phyloP scores from a whole-genome alignment of 2,888 invertebrate species.

The Sclerodermus sp. region DNA sequence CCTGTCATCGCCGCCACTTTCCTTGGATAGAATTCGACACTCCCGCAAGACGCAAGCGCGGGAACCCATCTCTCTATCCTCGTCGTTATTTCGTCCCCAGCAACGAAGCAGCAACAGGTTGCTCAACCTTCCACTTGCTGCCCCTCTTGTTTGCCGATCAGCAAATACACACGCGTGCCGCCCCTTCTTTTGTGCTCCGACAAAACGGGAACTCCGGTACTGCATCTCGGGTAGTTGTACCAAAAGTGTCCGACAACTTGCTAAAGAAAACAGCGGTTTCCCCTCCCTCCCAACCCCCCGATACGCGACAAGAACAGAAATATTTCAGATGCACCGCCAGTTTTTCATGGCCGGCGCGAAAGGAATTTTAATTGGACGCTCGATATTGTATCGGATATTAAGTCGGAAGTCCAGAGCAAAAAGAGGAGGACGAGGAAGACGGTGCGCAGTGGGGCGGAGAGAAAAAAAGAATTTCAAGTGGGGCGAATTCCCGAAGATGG shows the following conservation, averaged over 20 bases:
- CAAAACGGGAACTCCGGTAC: not conserved
- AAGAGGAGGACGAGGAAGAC: too few relatives aligned
- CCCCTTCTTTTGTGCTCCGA: not conserved
- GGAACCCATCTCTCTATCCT: not conserved
- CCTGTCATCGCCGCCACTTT: too few relatives aligned
- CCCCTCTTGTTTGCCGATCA: constrained; percentile 41
- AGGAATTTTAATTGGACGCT: not conserved
- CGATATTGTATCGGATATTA: too few relatives aligned
- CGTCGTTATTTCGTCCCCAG: constrained; percentile 26
- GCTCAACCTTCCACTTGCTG: constrained; percentile 48
- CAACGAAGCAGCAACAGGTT: constrained; percentile 47
- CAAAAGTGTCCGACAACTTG: constrained; percentile 29
- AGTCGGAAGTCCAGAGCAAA: constrained; percentile 15
- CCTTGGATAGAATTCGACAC: too few relatives aligned
- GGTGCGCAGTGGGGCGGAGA: too few relatives aligned
- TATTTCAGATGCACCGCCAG: not conserved
- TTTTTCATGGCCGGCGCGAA: constrained; percentile 14
- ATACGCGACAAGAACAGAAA: not conserved
- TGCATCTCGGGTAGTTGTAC: constrained; percentile 25
- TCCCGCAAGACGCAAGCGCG: too few relatives aligned
- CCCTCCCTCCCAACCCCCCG: not conserved
- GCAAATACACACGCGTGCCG: constrained; percentile 6
- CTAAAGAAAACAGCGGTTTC: constrained; percentile 1
- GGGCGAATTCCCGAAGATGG: not conserved
- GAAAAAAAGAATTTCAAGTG: too few relatives aligned